A percentile compares a stretch with the other conserved stretches of the same genome.
These are phyloP conservation scores for Stegophylla sp. DNA, from an alignment of 2,888 invertebrate genomes.

Conservation along the genomic window DNA sequence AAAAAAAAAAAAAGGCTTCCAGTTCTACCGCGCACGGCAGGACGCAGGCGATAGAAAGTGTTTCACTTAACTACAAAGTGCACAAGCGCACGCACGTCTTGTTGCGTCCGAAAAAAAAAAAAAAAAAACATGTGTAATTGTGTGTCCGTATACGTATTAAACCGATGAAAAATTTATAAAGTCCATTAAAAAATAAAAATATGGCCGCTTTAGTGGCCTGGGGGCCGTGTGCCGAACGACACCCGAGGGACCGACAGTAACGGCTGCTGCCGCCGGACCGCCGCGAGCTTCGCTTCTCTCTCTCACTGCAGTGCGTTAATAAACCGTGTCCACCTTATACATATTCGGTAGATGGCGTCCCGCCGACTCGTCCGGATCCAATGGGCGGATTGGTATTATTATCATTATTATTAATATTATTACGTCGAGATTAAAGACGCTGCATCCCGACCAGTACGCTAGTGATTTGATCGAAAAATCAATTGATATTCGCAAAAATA, in stretches of 20 bases:
- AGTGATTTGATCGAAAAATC: too few species aligned
- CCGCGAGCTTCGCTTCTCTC: background rate
- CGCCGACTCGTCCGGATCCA: too few species aligned
- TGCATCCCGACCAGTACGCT: too few species aligned
- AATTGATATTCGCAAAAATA: too few species aligned
- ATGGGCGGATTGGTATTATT: too few species aligned
- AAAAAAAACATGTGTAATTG: constrained; percentile 26
- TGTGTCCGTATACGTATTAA: background rate
- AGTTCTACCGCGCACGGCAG: background rate
- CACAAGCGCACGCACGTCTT: background rate
- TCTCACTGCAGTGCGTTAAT: background rate
- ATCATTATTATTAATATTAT: too few species aligned
- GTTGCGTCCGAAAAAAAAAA: background rate
- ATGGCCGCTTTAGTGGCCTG: constrained; percentile 19
- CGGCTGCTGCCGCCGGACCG: constrained; percentile 5
- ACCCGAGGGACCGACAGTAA: constrained; percentile 39
- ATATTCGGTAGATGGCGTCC: constrained; percentile 1
- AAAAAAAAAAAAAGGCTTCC: too few species aligned
- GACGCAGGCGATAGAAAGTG: background rate
- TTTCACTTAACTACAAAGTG: background rate
- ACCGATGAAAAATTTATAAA: constrained; percentile 33
- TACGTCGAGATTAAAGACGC: too few species aligned
- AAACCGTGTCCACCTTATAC: background rate
- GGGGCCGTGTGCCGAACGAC: constrained; percentile 14
- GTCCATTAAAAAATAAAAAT: constrained; percentile 46